Percentiles rank a stretch among this genome's conserved stretches.
These are phyloP conservation scores for Callosobruchus maculatus DNA, from an alignment of 2,888 invertebrate species.

Conservation along the genomic window DNA sequence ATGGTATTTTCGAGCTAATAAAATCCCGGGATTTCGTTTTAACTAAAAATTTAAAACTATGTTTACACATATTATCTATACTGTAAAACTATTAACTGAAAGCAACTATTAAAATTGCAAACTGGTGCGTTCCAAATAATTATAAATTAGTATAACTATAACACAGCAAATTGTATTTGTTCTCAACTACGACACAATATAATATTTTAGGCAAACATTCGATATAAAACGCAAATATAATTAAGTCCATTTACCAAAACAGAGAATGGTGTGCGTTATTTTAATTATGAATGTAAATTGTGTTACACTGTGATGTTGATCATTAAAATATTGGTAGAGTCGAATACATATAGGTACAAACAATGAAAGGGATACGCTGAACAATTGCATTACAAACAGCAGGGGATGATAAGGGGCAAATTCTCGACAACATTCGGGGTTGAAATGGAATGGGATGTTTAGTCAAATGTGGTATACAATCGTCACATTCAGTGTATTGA, in stretches of 20 bases:
- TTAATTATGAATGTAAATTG: constrained; percentile 20
- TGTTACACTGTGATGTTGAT: constrained; percentile 11
- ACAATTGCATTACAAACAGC: not conserved
- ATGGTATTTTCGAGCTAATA: no score
- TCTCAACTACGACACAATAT: not conserved
- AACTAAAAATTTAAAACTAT: no score
- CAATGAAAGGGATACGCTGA: not conserved
- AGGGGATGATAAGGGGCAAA: not conserved
- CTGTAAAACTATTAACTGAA: no score
- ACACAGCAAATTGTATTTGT: no score
- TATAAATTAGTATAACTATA: no score
- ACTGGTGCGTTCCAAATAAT: no score
- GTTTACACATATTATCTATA: no score
- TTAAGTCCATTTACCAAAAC: constrained; percentile 2
- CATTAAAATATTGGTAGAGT: not conserved
- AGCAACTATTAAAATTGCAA: no score
- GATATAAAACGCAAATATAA: not conserved
- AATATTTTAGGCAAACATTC: not conserved
- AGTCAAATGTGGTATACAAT: not conserved
- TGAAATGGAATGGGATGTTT: not conserved
- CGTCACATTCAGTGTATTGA: not conserved
- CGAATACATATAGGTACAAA: not conserved
- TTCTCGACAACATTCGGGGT: not conserved
- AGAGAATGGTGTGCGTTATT: constrained; percentile 18
- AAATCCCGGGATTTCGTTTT: no score